These are phyloP conservation scores for Rhea americana DNA, from an alignment of 2,113 vertebrate species.

Conservation along the genomic window DNA sequence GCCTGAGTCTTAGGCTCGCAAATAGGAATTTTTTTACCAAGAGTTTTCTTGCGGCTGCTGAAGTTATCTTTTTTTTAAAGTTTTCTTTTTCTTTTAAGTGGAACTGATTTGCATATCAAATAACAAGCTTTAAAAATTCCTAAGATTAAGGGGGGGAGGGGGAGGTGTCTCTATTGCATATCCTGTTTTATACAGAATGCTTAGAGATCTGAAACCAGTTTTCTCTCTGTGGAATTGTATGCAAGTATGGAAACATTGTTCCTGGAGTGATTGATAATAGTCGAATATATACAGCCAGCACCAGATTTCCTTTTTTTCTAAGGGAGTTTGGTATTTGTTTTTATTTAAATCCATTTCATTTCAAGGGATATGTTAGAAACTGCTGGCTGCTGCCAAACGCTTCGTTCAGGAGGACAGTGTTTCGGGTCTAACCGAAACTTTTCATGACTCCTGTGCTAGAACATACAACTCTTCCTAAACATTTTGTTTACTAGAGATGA, in stretches of 20 bases:
- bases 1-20: not conserved
- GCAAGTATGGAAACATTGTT: not conserved
- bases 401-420: conserved; percentile 14
- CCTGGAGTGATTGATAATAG: not conserved
- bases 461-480: conserved; percentile 55
- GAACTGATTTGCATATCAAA: not conserved
- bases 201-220: not conserved
- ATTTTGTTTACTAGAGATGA: conserved; percentile 80
- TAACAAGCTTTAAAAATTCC: not conserved
- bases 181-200: not conserved
- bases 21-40: not conserved
- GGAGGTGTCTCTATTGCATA: not conserved
- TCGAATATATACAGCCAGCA: not conserved
- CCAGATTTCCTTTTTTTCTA: not conserved
- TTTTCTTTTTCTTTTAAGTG: not conserved
- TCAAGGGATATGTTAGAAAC: not conserved
- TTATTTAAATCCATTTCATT: conserved; percentile 31
- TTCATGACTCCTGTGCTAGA: conserved; percentile 29
- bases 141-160: not conserved
- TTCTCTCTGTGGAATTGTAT: not conserved
- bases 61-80: not conserved
- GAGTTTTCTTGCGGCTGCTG: not conserved
- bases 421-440: conserved; percentile 32
- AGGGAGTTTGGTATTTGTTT: not conserved
- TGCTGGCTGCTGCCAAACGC: not conserved